These are phyloP conservation scores for Arnoldichthys spilopterus DNA, from an alignment of 2,797 vertebrate species.

Conservation along the genomic window DNA sequence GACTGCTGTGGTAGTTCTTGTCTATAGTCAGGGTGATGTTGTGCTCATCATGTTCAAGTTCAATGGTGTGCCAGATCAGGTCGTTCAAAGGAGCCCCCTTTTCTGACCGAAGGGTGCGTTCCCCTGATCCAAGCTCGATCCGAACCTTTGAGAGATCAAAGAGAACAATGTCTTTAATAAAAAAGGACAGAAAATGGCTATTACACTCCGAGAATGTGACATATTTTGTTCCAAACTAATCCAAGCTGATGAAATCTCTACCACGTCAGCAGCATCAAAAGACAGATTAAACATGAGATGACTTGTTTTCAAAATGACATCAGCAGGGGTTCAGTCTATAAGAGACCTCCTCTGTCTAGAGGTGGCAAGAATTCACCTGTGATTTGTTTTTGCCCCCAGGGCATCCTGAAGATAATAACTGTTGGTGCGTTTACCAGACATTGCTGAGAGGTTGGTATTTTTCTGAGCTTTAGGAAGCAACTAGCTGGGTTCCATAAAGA, in stretches of 20 bases:
- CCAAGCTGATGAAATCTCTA: neutral
- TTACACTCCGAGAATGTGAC: neutral
- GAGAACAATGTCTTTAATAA: conserved; percentile 39
- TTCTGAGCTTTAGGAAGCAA: neutral
- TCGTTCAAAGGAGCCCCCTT: conserved; percentile 77
- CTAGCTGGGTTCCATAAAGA: neutral
- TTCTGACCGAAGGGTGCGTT: conserved; percentile 77
- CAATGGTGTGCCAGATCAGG: conserved; percentile 85
- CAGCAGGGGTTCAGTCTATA: conserved; percentile 5
- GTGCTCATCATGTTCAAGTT: conserved; percentile 75
- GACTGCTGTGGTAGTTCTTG: conserved; percentile 67
- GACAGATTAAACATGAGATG: conserved; percentile 26
- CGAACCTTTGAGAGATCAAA: conserved; percentile 75
- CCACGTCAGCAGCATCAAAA: neutral
- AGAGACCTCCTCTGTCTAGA: conserved; percentile 38
- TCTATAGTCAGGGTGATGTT: conserved; percentile 81
- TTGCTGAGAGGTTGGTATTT: neutral
- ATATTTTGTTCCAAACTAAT: neutral
- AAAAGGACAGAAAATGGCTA: neutral
- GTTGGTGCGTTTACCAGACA: conserved; percentile 22
- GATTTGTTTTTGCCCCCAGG: conserved; percentile 49
- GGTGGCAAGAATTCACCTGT: conserved; percentile 64
- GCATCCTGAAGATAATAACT: conserved; percentile 56
- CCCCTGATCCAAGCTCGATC: conserved; percentile 81
- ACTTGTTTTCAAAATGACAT: conserved; percentile 41